Evolutionary conservation across 1,140 invertebrate species (phyloP).

Genomic region (Anagrus nilaparvatae): DNA sequence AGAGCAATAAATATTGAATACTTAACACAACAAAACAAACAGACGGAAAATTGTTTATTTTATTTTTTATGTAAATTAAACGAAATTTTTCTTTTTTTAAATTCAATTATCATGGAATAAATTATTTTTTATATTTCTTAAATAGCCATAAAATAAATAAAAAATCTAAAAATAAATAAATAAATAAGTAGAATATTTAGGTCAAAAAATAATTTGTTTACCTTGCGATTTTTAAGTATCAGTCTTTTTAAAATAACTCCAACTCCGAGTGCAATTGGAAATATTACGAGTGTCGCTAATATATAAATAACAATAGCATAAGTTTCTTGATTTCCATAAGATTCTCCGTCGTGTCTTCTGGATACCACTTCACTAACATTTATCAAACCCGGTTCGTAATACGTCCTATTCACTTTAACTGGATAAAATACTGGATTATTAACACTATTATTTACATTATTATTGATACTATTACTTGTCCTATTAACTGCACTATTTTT

Average conservation of each 20-base stretch:
- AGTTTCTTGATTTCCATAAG: slow-evolving; percentile 38
- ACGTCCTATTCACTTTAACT: slow-evolving; percentile 23
- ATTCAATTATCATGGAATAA: too few relatives aligned
- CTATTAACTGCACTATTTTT: slow-evolving; percentile 18
- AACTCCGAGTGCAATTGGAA: slow-evolving; percentile 40
- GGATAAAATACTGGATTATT: too few relatives aligned
- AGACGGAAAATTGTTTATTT: too few relatives aligned
- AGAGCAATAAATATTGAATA: too few relatives aligned
- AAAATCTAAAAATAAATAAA: not conserved
- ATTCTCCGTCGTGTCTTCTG: slow-evolving; percentile 36
- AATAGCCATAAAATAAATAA: too few relatives aligned
- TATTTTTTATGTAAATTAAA: too few relatives aligned
- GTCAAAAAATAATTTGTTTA: slow-evolving; percentile 16
- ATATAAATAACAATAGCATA: slow-evolving; percentile 40
- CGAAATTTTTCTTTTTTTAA: too few relatives aligned
- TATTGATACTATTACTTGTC: too few relatives aligned
- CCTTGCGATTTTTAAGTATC: slow-evolving; percentile 44
- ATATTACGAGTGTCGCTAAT: slow-evolving; percentile 37
- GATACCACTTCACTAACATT: slow-evolving; percentile 40
- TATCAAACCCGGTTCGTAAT: slow-evolving; percentile 25
- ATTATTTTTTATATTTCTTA: too few relatives aligned
- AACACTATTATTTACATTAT: too few relatives aligned
- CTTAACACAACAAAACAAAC: too few relatives aligned
- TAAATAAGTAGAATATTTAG: not conserved
- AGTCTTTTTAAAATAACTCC: slow-evolving; percentile 42